Evolutionary conservation across 2,113 vertebrate species (phyloP).

Genomic region (Tapirus terrestris): DNA sequence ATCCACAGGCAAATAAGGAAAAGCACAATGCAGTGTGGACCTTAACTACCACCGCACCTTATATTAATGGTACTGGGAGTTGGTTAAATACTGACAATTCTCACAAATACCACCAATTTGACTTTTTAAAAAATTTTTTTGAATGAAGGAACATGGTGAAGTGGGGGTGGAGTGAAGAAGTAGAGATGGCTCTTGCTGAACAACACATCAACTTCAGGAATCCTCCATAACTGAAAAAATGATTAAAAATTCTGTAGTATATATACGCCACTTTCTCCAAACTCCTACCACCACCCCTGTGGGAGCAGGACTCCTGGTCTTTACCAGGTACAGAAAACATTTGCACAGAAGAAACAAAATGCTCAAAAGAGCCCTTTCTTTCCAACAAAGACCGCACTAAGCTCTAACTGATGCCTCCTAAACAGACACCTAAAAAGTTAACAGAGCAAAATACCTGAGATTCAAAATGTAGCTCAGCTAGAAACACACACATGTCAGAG

Average conservation of each 20-base stretch:
- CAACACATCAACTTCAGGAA: not conserved
- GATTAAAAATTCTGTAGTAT: not conserved
- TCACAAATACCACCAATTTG: not conserved
- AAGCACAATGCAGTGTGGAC: not conserved
- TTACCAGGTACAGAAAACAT: not conserved
- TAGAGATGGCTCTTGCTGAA: not conserved
- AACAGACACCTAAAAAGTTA: not conserved
- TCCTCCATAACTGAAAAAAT: not conserved
- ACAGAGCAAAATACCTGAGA: not conserved
- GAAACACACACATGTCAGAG: not conserved
- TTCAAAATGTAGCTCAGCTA: not conserved
- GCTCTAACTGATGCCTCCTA: not conserved
- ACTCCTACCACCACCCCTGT: rapidly evolving
- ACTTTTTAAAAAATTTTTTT: not conserved
- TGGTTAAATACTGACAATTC: not conserved
- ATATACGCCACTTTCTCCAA: rapidly evolving
- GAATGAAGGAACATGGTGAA: not conserved
- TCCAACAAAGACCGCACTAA: not conserved
- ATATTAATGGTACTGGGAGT: not conserved
- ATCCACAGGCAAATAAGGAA: not conserved
- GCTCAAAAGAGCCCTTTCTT: not conserved
- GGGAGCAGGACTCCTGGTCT: not conserved
- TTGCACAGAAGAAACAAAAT: not conserved
- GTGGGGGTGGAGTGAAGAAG: not conserved
- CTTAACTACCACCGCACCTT: not conserved